Conservation (phyloP, 2,888 invertebrate species). For the Strigamia maritima region DNA sequence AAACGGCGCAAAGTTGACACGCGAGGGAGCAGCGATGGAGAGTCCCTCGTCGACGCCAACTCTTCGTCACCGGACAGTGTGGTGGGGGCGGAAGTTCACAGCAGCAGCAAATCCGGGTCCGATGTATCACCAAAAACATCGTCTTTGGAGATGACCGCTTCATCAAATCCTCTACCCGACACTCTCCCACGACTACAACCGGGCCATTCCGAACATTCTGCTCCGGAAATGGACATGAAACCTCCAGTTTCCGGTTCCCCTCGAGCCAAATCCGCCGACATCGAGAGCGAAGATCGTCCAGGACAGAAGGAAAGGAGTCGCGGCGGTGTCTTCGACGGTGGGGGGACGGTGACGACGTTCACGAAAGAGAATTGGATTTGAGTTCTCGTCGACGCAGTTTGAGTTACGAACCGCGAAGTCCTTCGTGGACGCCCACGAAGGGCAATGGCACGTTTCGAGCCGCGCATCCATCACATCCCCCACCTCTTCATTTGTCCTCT, state of each 20-base stretch:
- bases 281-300: constrained; percentile 54
- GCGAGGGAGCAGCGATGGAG: constrained; percentile 93
- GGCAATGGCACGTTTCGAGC: constrained; percentile 42
- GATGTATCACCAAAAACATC: constrained; percentile 41
- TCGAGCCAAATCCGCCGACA: constrained; percentile 45
- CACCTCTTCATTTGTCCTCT: constrained; percentile 46
- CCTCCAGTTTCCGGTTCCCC: not conserved
- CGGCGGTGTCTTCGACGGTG: constrained; percentile 61
- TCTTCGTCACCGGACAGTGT: constrained; percentile 73
- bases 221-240: constrained; percentile 60
- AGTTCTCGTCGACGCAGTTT: constrained; percentile 36
- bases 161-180: constrained; percentile 37
- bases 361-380: constrained; percentile 35
- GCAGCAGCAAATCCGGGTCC: constrained; percentile 32
- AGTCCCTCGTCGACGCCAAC: constrained; percentile 89
- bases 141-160: constrained; percentile 39
- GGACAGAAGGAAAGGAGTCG: constrained; percentile 46
- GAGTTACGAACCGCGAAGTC: constrained; percentile 35
- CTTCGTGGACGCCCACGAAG: constrained; percentile 52
- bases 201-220: constrained; percentile 46
- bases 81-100: constrained; percentile 39
- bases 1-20: constrained; percentile 97
- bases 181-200: not conserved
- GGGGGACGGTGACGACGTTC: constrained; percentile 46
- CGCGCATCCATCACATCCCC: constrained; percentile 41